These are phyloP conservation scores for Forbesichthys papilliferus DNA, from an alignment of 2,113 vertebrate genomes.

Conservation along the genomic window DNA sequence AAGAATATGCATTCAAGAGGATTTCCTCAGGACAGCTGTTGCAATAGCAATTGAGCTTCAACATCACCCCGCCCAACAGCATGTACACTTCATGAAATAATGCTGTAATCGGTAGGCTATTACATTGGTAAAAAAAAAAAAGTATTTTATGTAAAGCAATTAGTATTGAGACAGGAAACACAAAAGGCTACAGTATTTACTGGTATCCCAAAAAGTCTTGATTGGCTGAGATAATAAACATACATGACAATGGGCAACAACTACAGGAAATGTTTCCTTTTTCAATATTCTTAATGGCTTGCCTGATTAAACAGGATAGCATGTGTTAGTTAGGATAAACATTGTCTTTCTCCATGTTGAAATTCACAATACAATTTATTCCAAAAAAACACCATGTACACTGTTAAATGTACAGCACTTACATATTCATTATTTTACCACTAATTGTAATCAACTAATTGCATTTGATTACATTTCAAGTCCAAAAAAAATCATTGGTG, in stretches of 20 bases:
- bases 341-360: constrained; percentile 35
- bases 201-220: constrained; percentile 9
- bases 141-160: background rate
- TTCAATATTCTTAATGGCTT: constrained; percentile 32
- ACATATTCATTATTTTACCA: background rate
- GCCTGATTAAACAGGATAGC: constrained; percentile 56
- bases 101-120: no score
- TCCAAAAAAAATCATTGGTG: no score
- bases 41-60: constrained; percentile 34
- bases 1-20: constrained; percentile 47
- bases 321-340: constrained; percentile 52
- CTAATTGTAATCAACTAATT: no score
- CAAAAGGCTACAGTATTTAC: background rate
- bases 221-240: constrained; percentile 7
- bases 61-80: constrained; percentile 19
- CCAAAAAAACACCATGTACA: background rate
- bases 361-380: background rate
- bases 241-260: constrained; percentile 34
- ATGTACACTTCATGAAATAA: background rate
- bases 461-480: no score
- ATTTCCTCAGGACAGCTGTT: constrained; percentile 65
- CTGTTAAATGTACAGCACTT: background rate
- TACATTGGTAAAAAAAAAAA: no score
- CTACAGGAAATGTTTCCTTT: constrained; percentile 47
- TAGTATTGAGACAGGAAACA: background rate